Conservation (phyloP, 1,140 invertebrate genomes). For the Nephila pilipes region DNA sequence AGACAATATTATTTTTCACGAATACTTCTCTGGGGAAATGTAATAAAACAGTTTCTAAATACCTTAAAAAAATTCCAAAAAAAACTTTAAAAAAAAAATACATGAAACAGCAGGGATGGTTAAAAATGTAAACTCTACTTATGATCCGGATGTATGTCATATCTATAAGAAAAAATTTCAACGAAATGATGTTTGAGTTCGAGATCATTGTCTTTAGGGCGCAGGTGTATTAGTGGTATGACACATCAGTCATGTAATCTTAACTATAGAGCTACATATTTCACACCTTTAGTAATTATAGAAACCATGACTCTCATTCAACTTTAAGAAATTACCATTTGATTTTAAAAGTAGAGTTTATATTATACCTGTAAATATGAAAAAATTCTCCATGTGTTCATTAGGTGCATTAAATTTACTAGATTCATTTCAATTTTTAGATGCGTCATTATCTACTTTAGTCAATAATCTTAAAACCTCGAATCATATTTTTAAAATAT, state of each 20-base stretch:
- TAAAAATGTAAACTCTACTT: no score
- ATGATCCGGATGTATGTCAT: no score
- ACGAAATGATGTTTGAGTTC: no score
- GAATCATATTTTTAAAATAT: neutral
- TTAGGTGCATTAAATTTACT: neutral
- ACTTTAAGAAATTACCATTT: neutral
- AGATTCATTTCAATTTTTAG: constrained; percentile 1
- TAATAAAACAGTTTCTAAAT: neutral
- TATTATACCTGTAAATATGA: neutral
- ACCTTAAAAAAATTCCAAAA: no score
- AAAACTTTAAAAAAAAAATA: no score
- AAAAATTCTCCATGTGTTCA: constrained; percentile 1
- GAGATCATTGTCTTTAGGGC: no score
- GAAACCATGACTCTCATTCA: neutral
- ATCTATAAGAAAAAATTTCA: no score
- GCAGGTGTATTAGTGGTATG: neutral
- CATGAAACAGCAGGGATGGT: no score
- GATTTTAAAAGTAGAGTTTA: neutral
- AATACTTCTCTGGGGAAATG: neutral
- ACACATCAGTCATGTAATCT: neutral
- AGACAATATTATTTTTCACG: neutral
- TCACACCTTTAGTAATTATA: neutral
- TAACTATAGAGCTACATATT: neutral
- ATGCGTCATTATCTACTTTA: neutral
- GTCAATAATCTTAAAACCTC: constrained; percentile 1